Evolutionary conservation across 2,888 invertebrate species (phyloP), one percentile per base, ranked within the genome.

Genomic region (Tineola bisselliella): DNA sequence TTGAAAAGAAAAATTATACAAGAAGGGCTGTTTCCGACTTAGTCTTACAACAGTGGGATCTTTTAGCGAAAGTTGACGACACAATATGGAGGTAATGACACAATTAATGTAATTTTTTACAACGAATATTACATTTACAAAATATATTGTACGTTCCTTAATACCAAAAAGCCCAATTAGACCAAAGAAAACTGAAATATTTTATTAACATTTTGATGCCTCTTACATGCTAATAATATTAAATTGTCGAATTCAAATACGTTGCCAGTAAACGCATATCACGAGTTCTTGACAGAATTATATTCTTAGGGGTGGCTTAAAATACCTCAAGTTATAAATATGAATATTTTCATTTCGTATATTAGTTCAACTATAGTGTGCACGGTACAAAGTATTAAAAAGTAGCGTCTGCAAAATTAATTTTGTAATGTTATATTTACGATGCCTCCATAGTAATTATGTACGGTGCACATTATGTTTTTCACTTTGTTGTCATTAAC

Each of bases 221-320:
- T n/a, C n/a, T n/a, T n/a, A n/a, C n/a, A n/a, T n/a, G n/a, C n/a
- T n/a, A n/a, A n/a, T n/a, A n/a, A n/a, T n/a, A n/a, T n/a, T n/a
- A n/a, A n/a, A n/a, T n/a, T n/a, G n/a, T n/a, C n/a, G n/a, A n/a
- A n/a, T n/a, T n/a, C n/a, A n/a, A n/a, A n/a, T n/a, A n/a, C 8
- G 15, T 48, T 48, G 48, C n/a, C 48, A 48, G 17, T 3, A 48
- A 48, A 48, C 48, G n/a, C 48, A 48, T 48, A 48, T 48, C 15
- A 48, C 15, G 13, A 48, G 48, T 15, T 15, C 15, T 15, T 15
- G 48, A 48, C 48, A 17, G 48, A 48, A 17, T 48, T 48, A 48
- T 48, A 48, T 48, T 48, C 48, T 48, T 48, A 48, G 15, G 44
- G 48, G 48, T 48, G 48, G 8, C 48, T 48, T 13, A 48, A 48